Evolutionary conservation across 1,140 invertebrate species (phyloP).

Genomic region (Tetraneura akinire): DNA sequence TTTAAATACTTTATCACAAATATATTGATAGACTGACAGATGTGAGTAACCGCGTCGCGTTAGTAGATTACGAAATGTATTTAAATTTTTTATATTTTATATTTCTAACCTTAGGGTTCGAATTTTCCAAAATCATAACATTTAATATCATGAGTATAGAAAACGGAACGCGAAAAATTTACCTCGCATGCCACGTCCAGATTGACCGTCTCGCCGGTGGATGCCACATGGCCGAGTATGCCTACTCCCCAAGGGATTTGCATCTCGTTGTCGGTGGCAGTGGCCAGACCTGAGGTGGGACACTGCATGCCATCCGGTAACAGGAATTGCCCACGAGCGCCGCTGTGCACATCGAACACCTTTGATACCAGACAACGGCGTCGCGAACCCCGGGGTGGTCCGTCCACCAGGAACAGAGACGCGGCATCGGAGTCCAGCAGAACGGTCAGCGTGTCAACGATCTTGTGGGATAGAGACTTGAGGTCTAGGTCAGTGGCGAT

Average conservation of each 20-base stretch:
- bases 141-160: too few species aligned
- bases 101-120: too few species aligned
- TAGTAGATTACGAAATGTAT: too few species aligned
- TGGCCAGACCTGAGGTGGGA: neutral
- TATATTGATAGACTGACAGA: too few species aligned
- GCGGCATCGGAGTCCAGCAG: slow-evolving; percentile 61
- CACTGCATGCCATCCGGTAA: slow-evolving; percentile 53
- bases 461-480: slow-evolving; percentile 60
- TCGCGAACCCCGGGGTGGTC: slow-evolving; percentile 56
- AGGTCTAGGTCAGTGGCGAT: slow-evolving; percentile 62
- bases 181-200: slow-evolving; percentile 60
- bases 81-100: too few species aligned
- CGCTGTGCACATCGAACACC: slow-evolving; percentile 60
- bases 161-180: slow-evolving; percentile 52
- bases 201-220: slow-evolving; percentile 64
- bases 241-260: slow-evolving; percentile 65
- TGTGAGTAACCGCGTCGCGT: too few species aligned
- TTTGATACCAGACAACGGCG: slow-evolving; percentile 61
- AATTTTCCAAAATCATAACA: too few species aligned
- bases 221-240: slow-evolving; percentile 67
- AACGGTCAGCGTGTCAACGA: slow-evolving; percentile 60
- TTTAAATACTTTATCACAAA: too few species aligned
- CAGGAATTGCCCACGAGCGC: slow-evolving; percentile 57
- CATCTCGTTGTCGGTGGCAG: slow-evolving; percentile 58
- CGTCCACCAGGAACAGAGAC: slow-evolving; percentile 61